A percentile compares a stretch with the other conserved stretches of the same genome.
Conservation (phyloP, 2,797 vertebrate species). For the Eulemur albifrons region DNA sequence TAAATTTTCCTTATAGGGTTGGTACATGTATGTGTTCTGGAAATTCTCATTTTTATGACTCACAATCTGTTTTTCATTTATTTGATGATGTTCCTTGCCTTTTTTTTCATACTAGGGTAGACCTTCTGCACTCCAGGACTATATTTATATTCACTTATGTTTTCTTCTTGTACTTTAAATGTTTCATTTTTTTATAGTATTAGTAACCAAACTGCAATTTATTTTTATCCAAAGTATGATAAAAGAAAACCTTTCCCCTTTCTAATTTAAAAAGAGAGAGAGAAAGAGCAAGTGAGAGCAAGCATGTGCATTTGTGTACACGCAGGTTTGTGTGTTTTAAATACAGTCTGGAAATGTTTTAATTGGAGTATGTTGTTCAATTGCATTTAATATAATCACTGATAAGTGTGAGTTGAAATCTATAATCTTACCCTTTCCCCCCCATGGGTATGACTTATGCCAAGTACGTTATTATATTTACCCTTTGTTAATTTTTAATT, state of each 20-base stretch:
- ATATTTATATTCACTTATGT: not conserved
- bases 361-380: not conserved
- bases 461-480: not conserved
- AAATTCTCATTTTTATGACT: slow-evolving; percentile 11
- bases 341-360: not conserved
- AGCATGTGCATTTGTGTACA: not conserved
- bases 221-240: not conserved
- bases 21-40: not conserved
- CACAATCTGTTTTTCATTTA: not conserved
- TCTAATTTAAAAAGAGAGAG: not conserved
- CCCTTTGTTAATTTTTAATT: not conserved
- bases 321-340: not conserved
- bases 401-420: not conserved
- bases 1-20: not conserved
- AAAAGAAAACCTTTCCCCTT: not conserved
- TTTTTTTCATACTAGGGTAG: not conserved
- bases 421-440: not conserved
- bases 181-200: not conserved
- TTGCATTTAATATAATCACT: not conserved
- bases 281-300: not conserved
- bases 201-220: not conserved
- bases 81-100: not conserved
- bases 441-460: not conserved
- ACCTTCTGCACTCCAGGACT: not conserved
- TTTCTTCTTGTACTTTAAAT: not conserved